Evolutionary conservation across 2,797 vertebrate genomes (phyloP), one percentile per base, ranked within the genome.

Genomic region (Cryptoblepharus egeriae): DNA sequence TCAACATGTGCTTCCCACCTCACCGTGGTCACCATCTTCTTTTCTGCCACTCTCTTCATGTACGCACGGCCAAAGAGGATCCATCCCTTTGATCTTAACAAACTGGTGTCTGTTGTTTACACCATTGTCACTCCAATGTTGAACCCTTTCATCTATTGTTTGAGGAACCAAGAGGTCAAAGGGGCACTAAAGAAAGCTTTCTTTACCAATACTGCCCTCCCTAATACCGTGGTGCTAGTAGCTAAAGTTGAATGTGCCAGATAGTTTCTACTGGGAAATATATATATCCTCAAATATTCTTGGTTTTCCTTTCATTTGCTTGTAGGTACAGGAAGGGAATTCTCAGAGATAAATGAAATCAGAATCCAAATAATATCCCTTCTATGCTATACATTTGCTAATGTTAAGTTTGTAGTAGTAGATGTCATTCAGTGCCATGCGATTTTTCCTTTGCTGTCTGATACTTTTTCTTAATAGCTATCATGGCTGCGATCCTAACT

Each of bases 81-180:
- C 64, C 79, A 89, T 77, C 88, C 92, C 63, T 92, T 87, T 0
- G 42, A 93, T 26, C 87, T 85, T 60, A 92, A 92, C 63, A 93
- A 95, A 75, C 32, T 94, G 32, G 87, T 94, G 55, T 92, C 93
- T 0, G n/a, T 92, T 18, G 75, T 90, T 26, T 91, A 94, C 78
- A 90, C 91, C 0, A 85, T 91, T 39, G 90, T 92, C 60, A 93
- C 89, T 0, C 92, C 92, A 4, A 77, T 94, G 52, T 49, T 94
- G 35, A 94, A 93, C n/a, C 92, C 92, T 11, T 24, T 93, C 79
- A 94, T 94, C 63, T 94, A 92, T 63, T 93, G 91, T 22, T 69
- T 94, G 57, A 81, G 91, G 61, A 95, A 93, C 65, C 83, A 77
- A 52, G 92, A 95, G 5, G 88, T 93, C 42, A 93, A 92, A 76